A percentile compares a stretch with the other conserved stretches of the same genome.
Conservation (phyloP, 2,888 invertebrate genomes). For the Lithosia quadra region DNA sequence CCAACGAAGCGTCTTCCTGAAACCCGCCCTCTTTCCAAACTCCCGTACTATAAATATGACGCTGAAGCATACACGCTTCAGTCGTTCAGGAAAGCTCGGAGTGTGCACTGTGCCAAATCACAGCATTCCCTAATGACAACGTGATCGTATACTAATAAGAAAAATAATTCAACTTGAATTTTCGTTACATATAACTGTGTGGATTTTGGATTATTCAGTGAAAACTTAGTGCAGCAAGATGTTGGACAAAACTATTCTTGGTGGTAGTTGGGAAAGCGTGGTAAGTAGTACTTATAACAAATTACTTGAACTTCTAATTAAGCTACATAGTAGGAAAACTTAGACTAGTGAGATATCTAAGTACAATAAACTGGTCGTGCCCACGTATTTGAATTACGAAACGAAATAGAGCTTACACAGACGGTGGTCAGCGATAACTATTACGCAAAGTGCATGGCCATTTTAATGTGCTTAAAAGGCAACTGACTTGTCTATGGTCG, state of each 20-base stretch:
- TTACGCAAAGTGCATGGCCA: conserved; percentile 79
- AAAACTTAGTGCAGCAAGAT: conserved; percentile 60
- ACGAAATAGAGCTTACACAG: conserved; percentile 57
- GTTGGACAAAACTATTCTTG: conserved; percentile 81
- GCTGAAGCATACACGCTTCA: conserved; percentile 76
- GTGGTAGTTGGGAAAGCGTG: conserved; percentile 85
- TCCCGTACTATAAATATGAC: conserved; percentile 79
- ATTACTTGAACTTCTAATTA: conserved; percentile 24
- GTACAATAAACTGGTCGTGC: conserved; percentile 27
- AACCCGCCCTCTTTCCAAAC: conserved; percentile 72
- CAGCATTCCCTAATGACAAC: conserved; percentile 70
- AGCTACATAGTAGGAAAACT: conserved; percentile 6
- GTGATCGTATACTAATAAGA: conserved; percentile 69
- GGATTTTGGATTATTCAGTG: conserved; percentile 58
- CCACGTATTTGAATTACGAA: conserved; percentile 62
- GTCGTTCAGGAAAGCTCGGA: conserved; percentile 80
- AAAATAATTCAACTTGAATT: conserved; percentile 49
- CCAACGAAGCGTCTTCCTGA: conserved; percentile 74
- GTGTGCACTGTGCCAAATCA: conserved; percentile 78
- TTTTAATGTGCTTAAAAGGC: conserved; percentile 78
- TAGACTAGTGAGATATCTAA: conserved; percentile 20
- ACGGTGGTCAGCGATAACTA: conserved; percentile 52
- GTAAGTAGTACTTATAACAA: conserved; percentile 68
- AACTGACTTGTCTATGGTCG: conserved; percentile 75
- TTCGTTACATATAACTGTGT: conserved; percentile 53